Base-by-base conservation (phyloP, 2,113 vertebrate genomes). In the Hiodon tergisus region DNA sequence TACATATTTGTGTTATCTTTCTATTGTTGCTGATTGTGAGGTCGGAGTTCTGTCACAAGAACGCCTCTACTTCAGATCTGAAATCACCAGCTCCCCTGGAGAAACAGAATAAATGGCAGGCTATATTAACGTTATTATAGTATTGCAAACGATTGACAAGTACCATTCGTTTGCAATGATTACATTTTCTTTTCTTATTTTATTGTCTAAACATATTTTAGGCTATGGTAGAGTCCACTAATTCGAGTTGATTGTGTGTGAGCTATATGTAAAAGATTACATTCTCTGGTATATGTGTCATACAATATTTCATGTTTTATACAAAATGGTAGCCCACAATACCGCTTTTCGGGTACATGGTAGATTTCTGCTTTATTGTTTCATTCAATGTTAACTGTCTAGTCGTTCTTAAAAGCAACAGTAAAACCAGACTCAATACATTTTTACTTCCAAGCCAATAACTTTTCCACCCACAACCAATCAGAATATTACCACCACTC, bases 341-440 rank as follows among this genome's bases (percentile, higher is more conserved):
- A 68, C n/a, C 14, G 52, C 6, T 8, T 53, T 50, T 53, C 3
- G 8, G 51, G 14, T n/a, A 57, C 48, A 59, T 60, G 6, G 50
- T 48, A 76, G 54, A 65, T 52, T 65, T 75, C 51, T 69, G 0
- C 13, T 6, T 60, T 66, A 60, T 52, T 67, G 17, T 67, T 69
- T 79, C 46, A 65, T 46, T 51, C 51, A n/a, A 75, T 75, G 71
- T 74, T 67, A 58, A 75, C 70, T 17, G 60, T 17, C 63, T 51
- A 46, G 57, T 10, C 46, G 16, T 58, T 52, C 31, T 67, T 50
- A n/a, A 46, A 61, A 67, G 54, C 52, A 52, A 67, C 60, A 46
- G 69, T 51, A 67, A 81, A 75, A 78, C 71, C 67, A 67, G 71
- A 79, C 70, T 72, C 51, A 54, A 67, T 76, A 48, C 58, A 52